Percentiles rank a stretch among this genome's conserved stretches.
These are phyloP conservation scores for Coilia nasus DNA, from an alignment of 2,797 vertebrate species.

Conservation along the genomic window DNA sequence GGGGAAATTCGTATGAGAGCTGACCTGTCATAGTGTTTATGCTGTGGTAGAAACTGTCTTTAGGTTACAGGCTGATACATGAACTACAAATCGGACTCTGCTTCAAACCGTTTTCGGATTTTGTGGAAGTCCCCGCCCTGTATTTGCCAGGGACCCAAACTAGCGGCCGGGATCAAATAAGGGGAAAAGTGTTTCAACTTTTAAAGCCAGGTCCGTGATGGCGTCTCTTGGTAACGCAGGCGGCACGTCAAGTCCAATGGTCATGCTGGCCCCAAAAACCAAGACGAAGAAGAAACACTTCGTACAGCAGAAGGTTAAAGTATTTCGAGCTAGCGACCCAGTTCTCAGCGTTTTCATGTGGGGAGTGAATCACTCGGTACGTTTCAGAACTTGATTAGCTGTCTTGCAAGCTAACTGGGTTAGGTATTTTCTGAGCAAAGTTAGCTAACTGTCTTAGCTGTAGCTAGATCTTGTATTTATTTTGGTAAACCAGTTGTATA, in stretches of 20 bases:
- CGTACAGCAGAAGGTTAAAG: conserved; percentile 93
- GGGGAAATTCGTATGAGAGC: neutral
- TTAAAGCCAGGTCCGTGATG: conserved; percentile 60
- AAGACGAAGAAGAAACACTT: conserved; percentile 96
- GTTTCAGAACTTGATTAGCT: conserved; percentile 44
- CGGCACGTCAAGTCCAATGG: conserved; percentile 75
- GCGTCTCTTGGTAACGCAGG: conserved; percentile 74
- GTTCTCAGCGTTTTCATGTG: conserved; percentile 91
- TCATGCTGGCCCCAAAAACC: conserved; percentile 81
- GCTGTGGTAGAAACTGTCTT: conserved; percentile 8
- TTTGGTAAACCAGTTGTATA: neutral
- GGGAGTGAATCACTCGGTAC: conserved; percentile 93
- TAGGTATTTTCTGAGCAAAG: conserved; percentile 30
- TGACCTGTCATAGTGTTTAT: conserved; percentile 33
- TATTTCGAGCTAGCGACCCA: conserved; percentile 89
- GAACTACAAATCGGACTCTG: neutral
- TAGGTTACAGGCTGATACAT: neutral
- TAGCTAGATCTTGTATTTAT: neutral
- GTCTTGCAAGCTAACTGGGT: conserved; percentile 33
- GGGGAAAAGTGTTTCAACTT: conserved; percentile 32
- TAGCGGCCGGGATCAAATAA: conserved; percentile 31
- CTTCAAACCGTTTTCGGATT: neutral
- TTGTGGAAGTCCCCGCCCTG: conserved; percentile 13
- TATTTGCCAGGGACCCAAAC: conserved; percentile 12
- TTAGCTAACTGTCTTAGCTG: neutral